These are phyloP conservation scores for Cyclophora punctaria DNA, from an alignment of 2,888 invertebrate species.

Conservation along the genomic window DNA sequence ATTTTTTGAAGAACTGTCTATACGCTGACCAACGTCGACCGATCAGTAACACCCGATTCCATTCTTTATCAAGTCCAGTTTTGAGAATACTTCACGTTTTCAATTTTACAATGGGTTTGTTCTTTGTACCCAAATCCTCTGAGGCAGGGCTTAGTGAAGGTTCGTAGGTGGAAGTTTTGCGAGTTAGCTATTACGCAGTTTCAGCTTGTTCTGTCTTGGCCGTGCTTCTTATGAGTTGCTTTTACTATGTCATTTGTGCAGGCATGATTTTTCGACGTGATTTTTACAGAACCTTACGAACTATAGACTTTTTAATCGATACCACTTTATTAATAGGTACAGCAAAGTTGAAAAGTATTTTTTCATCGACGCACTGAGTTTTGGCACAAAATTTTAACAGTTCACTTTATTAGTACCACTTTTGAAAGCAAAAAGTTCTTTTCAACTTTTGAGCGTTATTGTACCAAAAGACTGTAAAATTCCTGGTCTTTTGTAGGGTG, in stretches of 20 bases:
- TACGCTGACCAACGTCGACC: conserved; percentile 17
- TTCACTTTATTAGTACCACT: too few species aligned
- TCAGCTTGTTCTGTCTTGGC: conserved; percentile 69
- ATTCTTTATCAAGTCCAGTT: conserved; percentile 19
- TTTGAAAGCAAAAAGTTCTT: too few species aligned
- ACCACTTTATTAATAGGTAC: too few species aligned
- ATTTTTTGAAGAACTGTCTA: too few species aligned
- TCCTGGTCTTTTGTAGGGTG: conserved; percentile 61
- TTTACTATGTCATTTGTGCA: conserved; percentile 13
- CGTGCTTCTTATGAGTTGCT: conserved; percentile 63
- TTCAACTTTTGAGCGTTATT: not conserved
- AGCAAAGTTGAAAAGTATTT: not conserved
- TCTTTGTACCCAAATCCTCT: conserved; percentile 55
- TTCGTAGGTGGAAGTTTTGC: conserved; percentile 35
- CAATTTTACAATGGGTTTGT: conserved; percentile 21
- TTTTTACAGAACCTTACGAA: not conserved
- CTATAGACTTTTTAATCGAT: not conserved
- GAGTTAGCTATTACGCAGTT: conserved; percentile 47
- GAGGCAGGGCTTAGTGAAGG: conserved; percentile 64
- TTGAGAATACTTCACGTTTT: conserved; percentile 19
- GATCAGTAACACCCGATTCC: conserved; percentile 15
- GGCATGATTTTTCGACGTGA: not conserved
- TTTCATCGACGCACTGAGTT: too few species aligned
- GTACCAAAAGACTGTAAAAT: too few species aligned
- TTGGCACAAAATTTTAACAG: too few species aligned